These are phyloP conservation scores for Sesamia inferens DNA, from an alignment of 2,888 invertebrate genomes.

Conservation along the genomic window DNA sequence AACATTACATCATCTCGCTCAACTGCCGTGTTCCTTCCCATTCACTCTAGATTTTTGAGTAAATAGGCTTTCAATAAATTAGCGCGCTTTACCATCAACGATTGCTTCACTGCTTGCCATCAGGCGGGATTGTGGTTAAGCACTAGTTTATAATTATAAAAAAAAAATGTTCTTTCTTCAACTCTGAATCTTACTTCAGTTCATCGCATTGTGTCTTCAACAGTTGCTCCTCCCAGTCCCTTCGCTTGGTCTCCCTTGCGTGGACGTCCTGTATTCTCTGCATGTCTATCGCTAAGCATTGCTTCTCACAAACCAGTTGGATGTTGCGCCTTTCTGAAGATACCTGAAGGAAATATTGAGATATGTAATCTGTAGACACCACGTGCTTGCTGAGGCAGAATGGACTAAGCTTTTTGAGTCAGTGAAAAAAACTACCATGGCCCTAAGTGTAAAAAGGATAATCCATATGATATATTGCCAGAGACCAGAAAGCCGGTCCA, in stretches of 20 bases:
- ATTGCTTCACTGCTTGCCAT: no score
- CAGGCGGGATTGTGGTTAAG: no score
- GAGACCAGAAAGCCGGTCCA: not conserved
- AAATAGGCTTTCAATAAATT: no score
- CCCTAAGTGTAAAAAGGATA: not conserved
- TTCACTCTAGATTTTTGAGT: no score
- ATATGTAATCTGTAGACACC: not conserved
- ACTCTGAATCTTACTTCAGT: conserved; percentile 55
- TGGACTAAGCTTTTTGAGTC: not conserved
- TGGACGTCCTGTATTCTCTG: conserved; percentile 89
- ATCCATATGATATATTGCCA: not conserved
- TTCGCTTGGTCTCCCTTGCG: conserved; percentile 88
- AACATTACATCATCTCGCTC: no score
- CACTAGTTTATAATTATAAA: no score
- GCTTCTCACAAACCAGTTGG: conserved; percentile 90
- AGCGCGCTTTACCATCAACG: no score
- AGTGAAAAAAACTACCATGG: not conserved
- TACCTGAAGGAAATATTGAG: conserved; percentile 75
- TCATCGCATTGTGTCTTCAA: conserved; percentile 83
- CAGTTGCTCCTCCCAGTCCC: conserved; percentile 90
- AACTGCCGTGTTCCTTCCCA: no score
- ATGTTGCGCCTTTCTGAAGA: conserved; percentile 90
- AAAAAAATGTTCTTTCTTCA: not conserved
- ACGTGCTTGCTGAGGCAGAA: not conserved
- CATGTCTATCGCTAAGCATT: conserved; percentile 90